Base-by-base conservation (phyloP, 2,888 invertebrate species). In the Periphyllus acericola region DNA sequence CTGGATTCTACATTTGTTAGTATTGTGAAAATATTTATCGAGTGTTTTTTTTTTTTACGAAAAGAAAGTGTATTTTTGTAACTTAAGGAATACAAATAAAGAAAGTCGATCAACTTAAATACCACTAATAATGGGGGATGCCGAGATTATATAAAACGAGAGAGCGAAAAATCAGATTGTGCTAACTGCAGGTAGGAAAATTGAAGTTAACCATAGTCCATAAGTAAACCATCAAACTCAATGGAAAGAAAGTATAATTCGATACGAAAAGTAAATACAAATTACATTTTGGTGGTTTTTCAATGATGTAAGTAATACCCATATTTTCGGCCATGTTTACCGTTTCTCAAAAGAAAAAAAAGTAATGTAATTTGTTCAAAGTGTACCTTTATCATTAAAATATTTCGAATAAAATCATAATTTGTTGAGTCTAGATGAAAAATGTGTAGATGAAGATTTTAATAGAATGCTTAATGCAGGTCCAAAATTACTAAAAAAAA, bases 171-270 rank as follows among this genome's bases (percentile, higher is more conserved):
- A 82, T 72, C 52, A 34, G 34, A 52, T 82, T 72, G 3, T n/a
- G 11, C 11, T 32, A 32, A 46, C 71, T 52, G 19, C 4, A 40
- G 21, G 40, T 72, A 72, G 17, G 29, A 52, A 71, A 34, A 72
- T 78, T 46, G 21, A 72, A 72, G 52, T 81, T 25, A 71, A 81
- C 11, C 46, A 29, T 60, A 46, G 9, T 68, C 9, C 6, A 46
- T 25, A 72, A 72, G 66, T 82, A 82, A 68, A 82, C 71, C 32
- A 46, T 71, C 46, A 68, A 32, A 46, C 25, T 71, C 21, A 71
- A 71, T 46, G 29, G 14, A 25, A 68, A 71, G 6, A 72, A 34
- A 82, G 32, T 79, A 34, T 68, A 68, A 66, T 40, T 29, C 68
- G 40, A 46, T 46, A 46, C 11, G 29, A 71, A 29, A 40, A 68